Base-by-base conservation (phyloP, 2,113 vertebrate species). In the Malurus melanocephalus region DNA sequence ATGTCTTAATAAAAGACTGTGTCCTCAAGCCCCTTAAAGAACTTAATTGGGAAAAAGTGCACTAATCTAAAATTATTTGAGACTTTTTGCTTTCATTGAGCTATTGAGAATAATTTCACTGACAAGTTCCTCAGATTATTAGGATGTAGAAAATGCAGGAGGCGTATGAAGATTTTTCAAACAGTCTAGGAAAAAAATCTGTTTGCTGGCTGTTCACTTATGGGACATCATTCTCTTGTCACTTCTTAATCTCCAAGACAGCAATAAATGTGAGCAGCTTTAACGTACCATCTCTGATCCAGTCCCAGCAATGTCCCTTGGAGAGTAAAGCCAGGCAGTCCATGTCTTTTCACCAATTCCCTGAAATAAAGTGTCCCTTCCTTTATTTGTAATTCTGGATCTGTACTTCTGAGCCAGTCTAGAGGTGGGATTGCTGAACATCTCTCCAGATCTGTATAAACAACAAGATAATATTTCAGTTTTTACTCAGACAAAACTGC, bases 11-110 rank as follows among this genome's bases (percentile, higher is more conserved):
- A 80, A 66, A 80, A 83, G 68, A 60, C 69, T 59, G 15, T 71
- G 49, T 42, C 74, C 62, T 93, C 45, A 61, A 93, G 80, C 69
- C 84, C 56, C 69, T 84, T 27, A 67, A 85, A 49, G 42, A 81
- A 68, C 32, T 90, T 93, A 86, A 81, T 0, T 90, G 62, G 73
- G 45, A 21, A 11, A 60, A 85, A 89, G 38, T 13, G 26, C 61
- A 89, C 48, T 80, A 79, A 82, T 71, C 27, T 71, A 28, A 77
- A 82, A 77, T 87, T 67, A 88, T 79, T 74, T 56, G 28, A 93
- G 38, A 26, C 33, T 85, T 76, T 82, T 62, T 90, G 38, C 49
- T 95, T 77, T 71, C 64, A 71, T 4, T 71, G 45, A 80, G 69
- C 60, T 40, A 40, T 20, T 51, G 73, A 83, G 49, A 67, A 73